Percentiles rank a stretch among this genome's conserved stretches.
Conservation (phyloP, 1,140 invertebrate species). For the Penaeus vannamei region DNA sequence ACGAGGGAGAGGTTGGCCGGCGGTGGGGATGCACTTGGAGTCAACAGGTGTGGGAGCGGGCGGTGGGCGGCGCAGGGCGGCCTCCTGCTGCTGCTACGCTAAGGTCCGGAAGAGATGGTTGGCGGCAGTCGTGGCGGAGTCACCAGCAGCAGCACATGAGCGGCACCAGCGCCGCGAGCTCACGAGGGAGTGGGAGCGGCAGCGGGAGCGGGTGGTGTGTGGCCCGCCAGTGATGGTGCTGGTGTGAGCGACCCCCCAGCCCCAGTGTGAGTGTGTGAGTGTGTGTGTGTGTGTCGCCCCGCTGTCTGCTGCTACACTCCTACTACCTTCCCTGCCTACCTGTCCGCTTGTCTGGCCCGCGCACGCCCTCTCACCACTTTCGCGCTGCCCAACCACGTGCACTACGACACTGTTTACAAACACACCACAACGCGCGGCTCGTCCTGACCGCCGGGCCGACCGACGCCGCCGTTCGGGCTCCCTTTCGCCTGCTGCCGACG, state of each 20-base stretch:
- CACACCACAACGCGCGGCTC: slow-evolving; percentile 26
- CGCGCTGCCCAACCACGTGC: slow-evolving; percentile 39
- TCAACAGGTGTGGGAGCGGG: slow-evolving; percentile 54
- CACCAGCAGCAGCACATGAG: not conserved
- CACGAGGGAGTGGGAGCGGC: slow-evolving; percentile 26
- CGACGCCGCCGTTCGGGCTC: too few relatives aligned
- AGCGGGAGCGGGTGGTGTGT: slow-evolving; percentile 9
- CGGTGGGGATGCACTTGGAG: slow-evolving; percentile 24
- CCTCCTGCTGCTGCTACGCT: not conserved
- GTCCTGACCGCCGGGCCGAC: too few relatives aligned
- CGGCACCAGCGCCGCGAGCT: slow-evolving; percentile 29
- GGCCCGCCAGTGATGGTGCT: slow-evolving; percentile 8
- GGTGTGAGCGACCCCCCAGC: slow-evolving; percentile 21
- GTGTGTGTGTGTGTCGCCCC: slow-evolving; percentile 48
- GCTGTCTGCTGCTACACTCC: slow-evolving; percentile 50
- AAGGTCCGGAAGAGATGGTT: slow-evolving; percentile 27
- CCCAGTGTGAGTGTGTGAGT: slow-evolving; percentile 20
- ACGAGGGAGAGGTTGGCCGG: not conserved
- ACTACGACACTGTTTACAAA: not conserved
- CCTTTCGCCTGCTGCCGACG: too few relatives aligned
- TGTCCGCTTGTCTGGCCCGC: slow-evolving; percentile 32
- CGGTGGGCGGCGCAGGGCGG: slow-evolving; percentile 38
- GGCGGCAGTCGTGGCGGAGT: slow-evolving; percentile 27
- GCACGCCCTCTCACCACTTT: slow-evolving; percentile 47
- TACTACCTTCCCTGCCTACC: slow-evolving; percentile 44